Evolutionary conservation across 2,797 vertebrate species (phyloP), one percentile per base, ranked within the genome.

Genomic region (Nothura maculosa): DNA sequence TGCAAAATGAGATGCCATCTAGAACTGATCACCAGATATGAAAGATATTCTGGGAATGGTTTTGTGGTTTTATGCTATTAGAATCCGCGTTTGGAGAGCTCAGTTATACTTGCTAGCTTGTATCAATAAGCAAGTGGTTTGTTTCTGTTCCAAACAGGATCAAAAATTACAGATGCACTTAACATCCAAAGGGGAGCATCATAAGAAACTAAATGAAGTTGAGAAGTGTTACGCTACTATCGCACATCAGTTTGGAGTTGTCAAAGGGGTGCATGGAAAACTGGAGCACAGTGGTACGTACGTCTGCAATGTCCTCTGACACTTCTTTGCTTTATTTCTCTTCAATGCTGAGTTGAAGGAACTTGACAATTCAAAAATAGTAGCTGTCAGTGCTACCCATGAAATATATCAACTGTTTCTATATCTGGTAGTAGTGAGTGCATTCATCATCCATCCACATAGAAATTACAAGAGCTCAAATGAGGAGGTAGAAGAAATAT

Each of bases 281-380:
- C 98, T 99, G n/a, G 98, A 99, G 92, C 98, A 98, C 76, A 98
- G 98, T 75, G 99, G 99, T 99, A 98, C 60, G 97, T 88, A 36
- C 83, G 14, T 42, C 63, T 69, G 87, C 28, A 66, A 45, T 30
- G 17, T 27, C 7, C 24, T 54, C 27, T 54, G 73, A 19, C 10
- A 6, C 34, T 21, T 76, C 12, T 95, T 91, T 84, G 30, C 24
- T 50, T 19, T 45, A n/a, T 50, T 93, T 45, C 57, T 24, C 27
- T 30, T 54, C 52, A 61, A 30, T 5, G 9, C 28, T 42, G 30
- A 55, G 15, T 19, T 90, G 28, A 54, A 58, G 38, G 11, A 18
- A 42, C 25, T 21, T 60, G 62, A 30, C 24, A 52, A 21, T 50
- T 78, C 47, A 76, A 62, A 81, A 87, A 30, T 5, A 85, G 48